Evolutionary conservation across 2,797 vertebrate species (phyloP), one percentile per base, ranked within the genome.

Genomic region (Lacerta agilis): DNA sequence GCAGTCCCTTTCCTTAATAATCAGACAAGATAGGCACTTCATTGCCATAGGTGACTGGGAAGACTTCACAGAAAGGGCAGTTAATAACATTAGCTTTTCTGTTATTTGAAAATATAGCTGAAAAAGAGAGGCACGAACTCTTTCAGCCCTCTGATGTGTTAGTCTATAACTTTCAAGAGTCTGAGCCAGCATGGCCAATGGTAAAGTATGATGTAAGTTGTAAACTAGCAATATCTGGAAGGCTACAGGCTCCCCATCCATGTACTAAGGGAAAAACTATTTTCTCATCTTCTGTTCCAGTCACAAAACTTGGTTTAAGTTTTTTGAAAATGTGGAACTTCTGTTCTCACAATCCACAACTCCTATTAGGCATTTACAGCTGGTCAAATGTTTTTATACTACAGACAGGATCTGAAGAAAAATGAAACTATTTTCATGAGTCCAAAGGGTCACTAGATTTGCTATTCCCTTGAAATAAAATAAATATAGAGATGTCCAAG

Each of bases 51-150:
- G 11, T 58, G 66, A 55, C 1, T 72, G 41, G 64, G 43, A 83
- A 72, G 91, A 82, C 55, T 29, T 84, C 41, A 91, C 23, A 67
- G 41, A 23, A 45, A 90, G 61, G 20, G 79, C 9, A 76, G 55
- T 75, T 78, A 69, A 82, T 80, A 41, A 15, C 64, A 79, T 90
- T 92, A 88, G 78, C 2, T 33, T 84, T 76, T 71, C 20, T 83
- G 76, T 87, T 10, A 76, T 86, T 75, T 25, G 27, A 90, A 90
- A 89, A 61, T 1, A 25, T 87, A 27, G 43, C 33, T 33, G 33
- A 33, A 33, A 33, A 33, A 33, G 33, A 33, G 33, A 33, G 33
- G 33, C 33, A 33, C 33, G 33, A 33, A 33, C 33, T 13, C 36
- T 43, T 64, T 76, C 55, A 49, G 3, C 49, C 49, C 49, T 13